A percentile compares a stretch with the other conserved stretches of the same genome.
These are phyloP conservation scores for Eilema sororculum DNA, from an alignment of 2,888 invertebrate genomes.

Conservation along the genomic window DNA sequence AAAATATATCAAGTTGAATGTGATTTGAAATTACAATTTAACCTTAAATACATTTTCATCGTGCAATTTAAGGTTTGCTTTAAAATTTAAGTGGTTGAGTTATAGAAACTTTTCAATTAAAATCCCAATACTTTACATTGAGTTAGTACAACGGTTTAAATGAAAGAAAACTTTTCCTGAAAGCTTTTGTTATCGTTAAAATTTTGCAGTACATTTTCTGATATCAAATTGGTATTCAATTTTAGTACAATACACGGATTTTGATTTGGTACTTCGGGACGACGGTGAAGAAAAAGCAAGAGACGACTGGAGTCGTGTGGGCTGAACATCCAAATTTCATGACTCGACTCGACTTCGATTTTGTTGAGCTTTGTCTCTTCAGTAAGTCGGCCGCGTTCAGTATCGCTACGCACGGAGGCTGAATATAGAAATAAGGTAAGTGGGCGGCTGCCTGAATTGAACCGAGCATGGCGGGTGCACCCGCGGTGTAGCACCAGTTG, in stretches of 20 bases:
- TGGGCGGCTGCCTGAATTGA: too few species aligned
- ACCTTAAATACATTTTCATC: conserved; percentile 19
- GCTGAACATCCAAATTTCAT: too few species aligned
- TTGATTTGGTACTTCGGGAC: too few species aligned
- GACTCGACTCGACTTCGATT: too few species aligned
- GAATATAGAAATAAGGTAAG: too few species aligned
- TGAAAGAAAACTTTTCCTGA: conserved; percentile 22
- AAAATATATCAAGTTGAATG: not conserved
- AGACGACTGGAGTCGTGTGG: too few species aligned
- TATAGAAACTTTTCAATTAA: conserved; percentile 38
- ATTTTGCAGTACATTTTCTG: conserved; percentile 14
- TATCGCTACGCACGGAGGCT: too few species aligned
- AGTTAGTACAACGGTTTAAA: conserved; percentile 34
- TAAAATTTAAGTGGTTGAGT: conserved; percentile 30
- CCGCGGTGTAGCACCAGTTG: too few species aligned
- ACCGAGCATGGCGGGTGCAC: too few species aligned
- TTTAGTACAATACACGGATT: not conserved
- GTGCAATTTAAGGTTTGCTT: conserved; percentile 23
- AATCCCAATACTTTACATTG: conserved; percentile 23
- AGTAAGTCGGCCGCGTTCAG: too few species aligned
- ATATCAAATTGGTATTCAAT: conserved; percentile 7
- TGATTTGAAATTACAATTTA: conserved; percentile 28
- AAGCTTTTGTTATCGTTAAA: conserved; percentile 31
- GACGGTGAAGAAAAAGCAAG: too few species aligned
- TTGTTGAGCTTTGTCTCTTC: too few species aligned